Conservation (phyloP, 2,797 vertebrate genomes). For the Salmo trutta region DNA sequence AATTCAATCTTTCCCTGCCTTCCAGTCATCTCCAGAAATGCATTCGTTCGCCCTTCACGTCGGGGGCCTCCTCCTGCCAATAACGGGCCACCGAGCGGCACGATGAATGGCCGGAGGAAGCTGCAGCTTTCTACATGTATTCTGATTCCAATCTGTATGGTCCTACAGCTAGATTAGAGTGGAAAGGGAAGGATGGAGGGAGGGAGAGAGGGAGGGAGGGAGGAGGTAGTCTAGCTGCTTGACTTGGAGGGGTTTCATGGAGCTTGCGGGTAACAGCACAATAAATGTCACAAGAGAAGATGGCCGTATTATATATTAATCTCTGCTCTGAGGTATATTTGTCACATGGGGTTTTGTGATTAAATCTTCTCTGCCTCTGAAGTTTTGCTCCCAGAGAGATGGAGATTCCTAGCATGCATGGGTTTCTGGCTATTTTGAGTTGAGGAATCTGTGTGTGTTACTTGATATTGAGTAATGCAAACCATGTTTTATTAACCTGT, state of each 20-base stretch:
- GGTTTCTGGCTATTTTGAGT: background rate
- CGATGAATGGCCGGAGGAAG: slow-evolving; percentile 62
- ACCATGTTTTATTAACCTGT: too few relatives aligned
- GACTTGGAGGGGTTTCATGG: slow-evolving; percentile 14
- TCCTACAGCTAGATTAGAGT: slow-evolving; percentile 61
- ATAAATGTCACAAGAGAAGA: slow-evolving; percentile 8
- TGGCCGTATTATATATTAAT: slow-evolving; percentile 19
- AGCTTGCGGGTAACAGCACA: slow-evolving; percentile 13
- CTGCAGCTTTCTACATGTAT: slow-evolving; percentile 59
- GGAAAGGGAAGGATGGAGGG: background rate
- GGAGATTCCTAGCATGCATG: background rate
- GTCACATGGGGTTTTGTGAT: slow-evolving; percentile 23
- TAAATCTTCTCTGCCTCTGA: slow-evolving; percentile 17
- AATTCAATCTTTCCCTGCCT: slow-evolving; percentile 76
- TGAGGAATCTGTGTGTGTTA: background rate
- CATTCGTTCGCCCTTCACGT: slow-evolving; percentile 63
- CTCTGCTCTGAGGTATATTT: slow-evolving; percentile 15
- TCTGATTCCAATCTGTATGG: slow-evolving; percentile 68
- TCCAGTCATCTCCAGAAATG: slow-evolving; percentile 73
- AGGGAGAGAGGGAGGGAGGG: slow-evolving; percentile 42
- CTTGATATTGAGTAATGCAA: background rate
- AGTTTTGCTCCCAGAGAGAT: background rate
- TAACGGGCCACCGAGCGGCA: slow-evolving; percentile 55
- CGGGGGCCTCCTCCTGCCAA: slow-evolving; percentile 65
- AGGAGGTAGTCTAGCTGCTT: background rate